Evolutionary conservation across 2,113 vertebrate genomes (phyloP).

Genomic region (Chamaea fasciata): DNA sequence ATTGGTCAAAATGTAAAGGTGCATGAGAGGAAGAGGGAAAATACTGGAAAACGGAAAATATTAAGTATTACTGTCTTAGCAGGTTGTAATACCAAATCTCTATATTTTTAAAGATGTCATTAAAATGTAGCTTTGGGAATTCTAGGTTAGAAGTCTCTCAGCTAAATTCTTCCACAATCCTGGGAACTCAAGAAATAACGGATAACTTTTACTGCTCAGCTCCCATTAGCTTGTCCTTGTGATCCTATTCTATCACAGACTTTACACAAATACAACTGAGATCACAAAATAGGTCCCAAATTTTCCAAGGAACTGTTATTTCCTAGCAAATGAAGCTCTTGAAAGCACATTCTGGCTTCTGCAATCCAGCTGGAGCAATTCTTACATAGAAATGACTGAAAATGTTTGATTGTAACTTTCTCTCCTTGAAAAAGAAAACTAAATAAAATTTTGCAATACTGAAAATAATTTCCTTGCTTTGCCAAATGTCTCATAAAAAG

Average conservation of each 20-base stretch:
- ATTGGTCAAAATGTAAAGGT: background rate
- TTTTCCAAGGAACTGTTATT: background rate
- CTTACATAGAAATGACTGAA: background rate
- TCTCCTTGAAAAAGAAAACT: background rate
- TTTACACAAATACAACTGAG: background rate
- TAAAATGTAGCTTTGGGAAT: background rate
- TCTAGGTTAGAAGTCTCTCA: background rate
- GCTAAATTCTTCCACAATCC: background rate
- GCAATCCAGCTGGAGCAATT: background rate
- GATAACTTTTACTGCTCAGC: background rate
- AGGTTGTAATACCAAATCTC: background rate
- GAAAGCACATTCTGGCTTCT: background rate
- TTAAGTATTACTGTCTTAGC: background rate
- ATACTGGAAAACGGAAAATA: background rate
- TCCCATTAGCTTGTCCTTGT: background rate
- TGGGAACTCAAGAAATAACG: background rate
- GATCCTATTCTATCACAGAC: background rate
- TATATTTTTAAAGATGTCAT: background rate
- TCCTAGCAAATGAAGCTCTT: background rate
- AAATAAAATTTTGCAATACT: background rate
- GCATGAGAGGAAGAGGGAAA: background rate
- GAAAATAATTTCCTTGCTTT: background rate
- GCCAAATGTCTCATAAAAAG: background rate
- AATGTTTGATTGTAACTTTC: background rate
- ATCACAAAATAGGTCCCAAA: background rate